These are phyloP conservation scores for Channa argus DNA, from an alignment of 2,113 vertebrate species.

Conservation along the genomic window DNA sequence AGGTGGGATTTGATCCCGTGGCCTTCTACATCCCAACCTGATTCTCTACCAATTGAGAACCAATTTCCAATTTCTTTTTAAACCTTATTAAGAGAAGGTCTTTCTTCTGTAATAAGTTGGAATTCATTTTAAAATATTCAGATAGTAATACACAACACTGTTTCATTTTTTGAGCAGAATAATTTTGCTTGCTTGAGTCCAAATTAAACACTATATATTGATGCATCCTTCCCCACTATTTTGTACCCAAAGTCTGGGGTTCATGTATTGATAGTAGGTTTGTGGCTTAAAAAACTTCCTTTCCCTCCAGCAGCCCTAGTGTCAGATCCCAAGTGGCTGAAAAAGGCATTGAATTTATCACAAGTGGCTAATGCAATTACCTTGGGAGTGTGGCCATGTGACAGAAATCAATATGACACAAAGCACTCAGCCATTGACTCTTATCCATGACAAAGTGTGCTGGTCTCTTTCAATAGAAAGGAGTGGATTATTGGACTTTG, in stretches of 20 bases:
- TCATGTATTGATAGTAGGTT: conserved; percentile 27
- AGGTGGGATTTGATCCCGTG: too few relatives aligned
- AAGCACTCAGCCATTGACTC: conserved; percentile 79
- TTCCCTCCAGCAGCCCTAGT: conserved; percentile 36
- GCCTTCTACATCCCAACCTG: too few relatives aligned
- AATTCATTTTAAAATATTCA: too few relatives aligned
- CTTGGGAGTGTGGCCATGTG: conserved; percentile 72
- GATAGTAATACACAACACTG: too few relatives aligned
- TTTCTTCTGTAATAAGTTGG: too few relatives aligned
- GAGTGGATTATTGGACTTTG: conserved; percentile 78
- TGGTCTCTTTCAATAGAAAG: conserved; percentile 64
- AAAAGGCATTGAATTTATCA: conserved; percentile 80
- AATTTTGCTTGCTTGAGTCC: too few relatives aligned
- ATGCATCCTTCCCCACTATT: conserved; percentile 10
- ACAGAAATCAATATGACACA: conserved; percentile 83
- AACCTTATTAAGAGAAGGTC: too few relatives aligned
- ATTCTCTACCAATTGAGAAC: too few relatives aligned
- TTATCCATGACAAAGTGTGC: conserved; percentile 75
- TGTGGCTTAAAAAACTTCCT: conserved; percentile 44
- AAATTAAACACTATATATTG: not conserved
- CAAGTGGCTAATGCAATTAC: conserved; percentile 79
- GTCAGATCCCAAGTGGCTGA: conserved; percentile 48
- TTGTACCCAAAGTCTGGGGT: conserved; percentile 1
- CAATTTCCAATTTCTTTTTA: too few relatives aligned
- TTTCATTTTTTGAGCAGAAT: too few relatives aligned